A percentile compares a stretch with the other conserved stretches of the same genome.
phyloP scores from a whole-genome alignment of 2,888 invertebrate species.

The Tortricodes alternella region DNA sequence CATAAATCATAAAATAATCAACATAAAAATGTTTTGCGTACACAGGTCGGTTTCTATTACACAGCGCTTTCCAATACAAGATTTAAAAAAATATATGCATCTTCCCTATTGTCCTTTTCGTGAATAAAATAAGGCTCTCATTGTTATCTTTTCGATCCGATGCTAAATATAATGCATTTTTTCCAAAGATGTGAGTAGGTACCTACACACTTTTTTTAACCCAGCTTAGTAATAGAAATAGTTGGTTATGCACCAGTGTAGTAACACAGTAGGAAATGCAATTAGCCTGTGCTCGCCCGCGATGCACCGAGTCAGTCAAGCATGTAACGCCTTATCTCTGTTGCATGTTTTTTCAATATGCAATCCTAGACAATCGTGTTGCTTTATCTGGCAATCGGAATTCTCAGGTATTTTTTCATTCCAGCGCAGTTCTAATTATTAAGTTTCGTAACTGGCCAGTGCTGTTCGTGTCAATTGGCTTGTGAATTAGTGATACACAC shows the following conservation, averaged over 20 bases:
- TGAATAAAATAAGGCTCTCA: too few species aligned
- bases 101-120: too few species aligned
- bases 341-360: slow-evolving; percentile 83
- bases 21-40: too few species aligned
- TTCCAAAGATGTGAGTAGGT: not conserved
- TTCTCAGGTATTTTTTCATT: slow-evolving; percentile 78
- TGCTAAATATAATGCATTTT: not conserved
- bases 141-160: too few species aligned
- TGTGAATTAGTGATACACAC: slow-evolving; percentile 39
- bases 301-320: slow-evolving; percentile 71
- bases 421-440: slow-evolving; percentile 77
- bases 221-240: slow-evolving; percentile 39
- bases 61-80: too few species aligned
- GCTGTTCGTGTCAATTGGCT: slow-evolving; percentile 72
- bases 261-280: slow-evolving; percentile 79
- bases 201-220: slow-evolving; percentile 18
- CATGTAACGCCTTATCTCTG: slow-evolving; percentile 79
- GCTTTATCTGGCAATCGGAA: slow-evolving; percentile 75
- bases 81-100: too few species aligned
- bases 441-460: slow-evolving; percentile 70
- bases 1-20: too few species aligned
- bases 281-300: slow-evolving; percentile 69
- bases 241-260: slow-evolving; percentile 57
- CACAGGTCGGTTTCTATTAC: too few species aligned
- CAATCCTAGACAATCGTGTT: slow-evolving; percentile 77